phyloP scores from a whole-genome alignment of 2,888 invertebrate genomes.

The Mythimna ferrago region DNA sequence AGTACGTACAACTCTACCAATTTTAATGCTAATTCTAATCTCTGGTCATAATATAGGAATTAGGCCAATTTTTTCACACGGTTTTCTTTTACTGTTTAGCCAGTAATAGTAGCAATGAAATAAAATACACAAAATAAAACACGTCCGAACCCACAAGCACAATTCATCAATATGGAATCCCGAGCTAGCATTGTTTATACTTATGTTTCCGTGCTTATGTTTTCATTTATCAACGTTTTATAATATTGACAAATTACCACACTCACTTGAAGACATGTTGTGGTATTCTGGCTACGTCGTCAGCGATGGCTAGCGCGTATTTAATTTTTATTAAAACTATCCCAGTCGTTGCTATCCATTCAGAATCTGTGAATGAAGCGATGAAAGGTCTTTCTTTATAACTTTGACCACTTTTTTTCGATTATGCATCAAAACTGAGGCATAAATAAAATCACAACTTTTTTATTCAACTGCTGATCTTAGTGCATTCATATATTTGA shows the following conservation, averaged over 20 bases:
- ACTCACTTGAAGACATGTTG: slow-evolving; percentile 68
- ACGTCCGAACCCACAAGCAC: neutral
- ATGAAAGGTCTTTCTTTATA: neutral
- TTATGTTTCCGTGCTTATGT: neutral
- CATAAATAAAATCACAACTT: too few species aligned
- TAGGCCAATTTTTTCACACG: too few species aligned
- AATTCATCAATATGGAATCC: neutral
- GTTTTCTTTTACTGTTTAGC: too few species aligned
- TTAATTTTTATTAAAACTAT: slow-evolving; percentile 72
- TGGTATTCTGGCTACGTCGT: slow-evolving; percentile 20
- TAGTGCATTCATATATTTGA: too few species aligned
- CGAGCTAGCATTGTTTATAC: neutral
- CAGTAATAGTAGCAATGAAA: too few species aligned
- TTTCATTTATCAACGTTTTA: neutral
- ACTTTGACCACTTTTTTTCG: too few species aligned
- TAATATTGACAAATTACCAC: neutral
- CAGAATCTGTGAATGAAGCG: slow-evolving; percentile 7
- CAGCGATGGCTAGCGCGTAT: slow-evolving; percentile 45
- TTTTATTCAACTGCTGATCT: too few species aligned
- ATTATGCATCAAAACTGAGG: too few species aligned
- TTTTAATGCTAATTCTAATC: too few species aligned
- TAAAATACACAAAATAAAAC: too few species aligned
- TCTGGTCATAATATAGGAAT: too few species aligned
- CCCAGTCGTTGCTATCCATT: slow-evolving; percentile 74
- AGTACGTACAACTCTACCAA: too few species aligned